These are phyloP conservation scores for Trachemys scripta DNA, from an alignment of 2,113 vertebrate genomes.

Conservation along the genomic window DNA sequence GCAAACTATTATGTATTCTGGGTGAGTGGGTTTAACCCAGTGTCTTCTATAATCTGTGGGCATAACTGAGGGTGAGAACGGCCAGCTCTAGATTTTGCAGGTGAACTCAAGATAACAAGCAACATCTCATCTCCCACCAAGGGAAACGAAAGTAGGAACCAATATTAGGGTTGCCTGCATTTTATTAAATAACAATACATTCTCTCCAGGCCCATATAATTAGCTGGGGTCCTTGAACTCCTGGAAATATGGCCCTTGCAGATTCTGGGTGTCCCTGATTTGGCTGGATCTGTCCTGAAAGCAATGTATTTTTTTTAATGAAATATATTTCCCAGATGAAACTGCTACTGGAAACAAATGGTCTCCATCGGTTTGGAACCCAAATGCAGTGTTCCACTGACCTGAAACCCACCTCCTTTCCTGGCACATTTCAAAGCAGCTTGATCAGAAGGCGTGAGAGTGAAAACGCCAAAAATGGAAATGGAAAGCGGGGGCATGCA, in stretches of 20 bases:
- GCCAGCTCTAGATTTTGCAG: neutral
- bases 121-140: neutral
- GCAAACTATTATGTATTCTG: neutral
- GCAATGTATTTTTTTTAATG: neutral
- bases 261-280: neutral
- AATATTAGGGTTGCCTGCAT: neutral
- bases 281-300: neutral
- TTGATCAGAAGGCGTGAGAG: neutral
- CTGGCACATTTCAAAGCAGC: neutral
- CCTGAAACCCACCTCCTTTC: neutral
- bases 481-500: neutral
- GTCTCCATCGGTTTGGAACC: neutral
- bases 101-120: neutral
- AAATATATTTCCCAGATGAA: neutral
- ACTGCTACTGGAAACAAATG: neutral
- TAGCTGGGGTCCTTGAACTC: neutral
- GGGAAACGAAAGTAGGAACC: neutral
- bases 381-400: neutral
- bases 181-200: neutral
- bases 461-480: neutral
- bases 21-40: neutral
- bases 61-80: neutral
- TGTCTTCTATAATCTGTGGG: neutral
- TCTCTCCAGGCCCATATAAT: fast-evolving
- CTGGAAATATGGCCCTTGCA: neutral